phyloP scores from a whole-genome alignment of 2,797 vertebrate species.

The Coilia nasus region DNA sequence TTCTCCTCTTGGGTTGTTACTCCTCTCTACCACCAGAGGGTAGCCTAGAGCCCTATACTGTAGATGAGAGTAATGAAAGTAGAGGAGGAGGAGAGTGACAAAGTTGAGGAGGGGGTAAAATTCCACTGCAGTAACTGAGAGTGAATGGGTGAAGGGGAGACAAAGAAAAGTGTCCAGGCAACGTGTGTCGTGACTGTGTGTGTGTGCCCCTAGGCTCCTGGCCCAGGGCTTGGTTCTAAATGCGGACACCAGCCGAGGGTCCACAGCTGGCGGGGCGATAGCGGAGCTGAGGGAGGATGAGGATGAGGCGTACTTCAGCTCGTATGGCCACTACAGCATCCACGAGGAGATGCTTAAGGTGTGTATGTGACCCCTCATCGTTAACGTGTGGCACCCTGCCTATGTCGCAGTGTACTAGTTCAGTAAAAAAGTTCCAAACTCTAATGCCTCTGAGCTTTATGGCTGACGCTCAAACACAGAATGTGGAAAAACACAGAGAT shows the following conservation, averaged over 20 bases:
- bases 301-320: constrained; percentile 94
- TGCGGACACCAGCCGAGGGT: constrained; percentile 71
- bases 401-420: background rate
- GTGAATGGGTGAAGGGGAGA: constrained; percentile 37
- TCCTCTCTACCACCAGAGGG: constrained; percentile 65
- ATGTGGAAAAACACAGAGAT: background rate
- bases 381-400: background rate
- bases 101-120: constrained; percentile 68
- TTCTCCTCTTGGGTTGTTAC: background rate
- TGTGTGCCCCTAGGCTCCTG: constrained; percentile 77
- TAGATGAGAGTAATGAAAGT: constrained; percentile 62
- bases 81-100: constrained; percentile 47
- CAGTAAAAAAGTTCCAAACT: background rate
- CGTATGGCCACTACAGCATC: constrained; percentile 93
- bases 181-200: constrained; percentile 36
- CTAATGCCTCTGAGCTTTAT: background rate
- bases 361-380: constrained; percentile 54
- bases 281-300: constrained; percentile 88
- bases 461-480: background rate
- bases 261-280: constrained; percentile 65
- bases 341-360: constrained; percentile 99
- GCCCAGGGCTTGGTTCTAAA: constrained; percentile 90
- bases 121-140: constrained; percentile 79
- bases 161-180: constrained; percentile 55
- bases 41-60: constrained; percentile 59